Percentiles rank a stretch among this genome's conserved stretches.
Evolutionary conservation across 1,140 invertebrate species (phyloP).

Genomic region (Eulimnadia texana): DNA sequence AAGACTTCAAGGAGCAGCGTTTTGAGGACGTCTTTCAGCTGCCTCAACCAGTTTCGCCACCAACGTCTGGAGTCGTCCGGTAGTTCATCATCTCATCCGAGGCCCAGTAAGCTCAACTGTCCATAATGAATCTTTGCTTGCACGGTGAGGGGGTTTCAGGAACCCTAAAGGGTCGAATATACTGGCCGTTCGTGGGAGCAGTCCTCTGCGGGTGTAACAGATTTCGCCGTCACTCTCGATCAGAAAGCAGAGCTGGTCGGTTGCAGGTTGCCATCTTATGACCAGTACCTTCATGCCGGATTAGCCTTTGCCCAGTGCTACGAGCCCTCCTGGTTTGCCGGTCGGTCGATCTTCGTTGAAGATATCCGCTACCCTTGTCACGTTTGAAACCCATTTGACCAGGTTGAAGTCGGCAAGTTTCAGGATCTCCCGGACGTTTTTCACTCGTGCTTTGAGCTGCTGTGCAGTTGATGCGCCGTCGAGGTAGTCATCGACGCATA

Average conservation of each 20-base stretch:
- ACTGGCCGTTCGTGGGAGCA: slow-evolving; percentile 9
- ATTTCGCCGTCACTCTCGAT: not conserved
- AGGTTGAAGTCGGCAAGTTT: slow-evolving; percentile 16
- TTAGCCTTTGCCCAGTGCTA: not conserved
- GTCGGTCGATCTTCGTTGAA: not conserved
- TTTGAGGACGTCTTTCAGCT: not conserved
- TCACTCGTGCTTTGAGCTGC: not conserved
- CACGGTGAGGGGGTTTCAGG: not conserved
- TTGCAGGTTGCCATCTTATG: slow-evolving; percentile 6
- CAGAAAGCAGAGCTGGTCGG: slow-evolving; percentile 14
- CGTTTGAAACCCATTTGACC: slow-evolving; percentile 14
- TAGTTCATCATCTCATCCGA: not conserved
- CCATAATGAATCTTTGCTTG: not conserved
- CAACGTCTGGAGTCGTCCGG: not conserved
- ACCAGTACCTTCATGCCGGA: slow-evolving; percentile 6
- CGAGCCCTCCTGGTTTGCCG: too few species aligned
- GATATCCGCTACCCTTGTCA: not conserved
- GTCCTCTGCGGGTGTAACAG: slow-evolving; percentile 12
- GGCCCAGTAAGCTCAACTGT: not conserved
- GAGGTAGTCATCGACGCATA: not conserved
- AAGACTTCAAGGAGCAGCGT: not conserved
- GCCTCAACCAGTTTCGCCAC: not conserved
- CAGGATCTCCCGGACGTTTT: slow-evolving; percentile 6
- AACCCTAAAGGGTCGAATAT: slow-evolving; percentile 23
- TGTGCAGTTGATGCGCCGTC: too few species aligned